phyloP scores from a whole-genome alignment of 2,797 vertebrate species.

The Nannoperca obscura region DNA sequence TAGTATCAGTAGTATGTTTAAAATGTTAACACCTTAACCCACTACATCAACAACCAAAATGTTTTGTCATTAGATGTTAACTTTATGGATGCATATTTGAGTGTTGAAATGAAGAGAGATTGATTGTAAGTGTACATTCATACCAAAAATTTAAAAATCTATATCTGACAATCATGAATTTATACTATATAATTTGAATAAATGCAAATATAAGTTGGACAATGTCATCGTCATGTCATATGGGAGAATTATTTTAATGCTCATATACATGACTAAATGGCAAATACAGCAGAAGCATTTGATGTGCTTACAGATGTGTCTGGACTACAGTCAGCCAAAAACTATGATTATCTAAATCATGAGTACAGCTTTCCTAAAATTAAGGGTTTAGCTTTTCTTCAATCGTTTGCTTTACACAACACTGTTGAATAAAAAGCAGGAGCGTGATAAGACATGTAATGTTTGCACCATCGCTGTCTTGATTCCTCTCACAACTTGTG shows the following conservation, averaged over 20 bases:
- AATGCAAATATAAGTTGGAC: slow-evolving; percentile 2
- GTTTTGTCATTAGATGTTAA: not conserved
- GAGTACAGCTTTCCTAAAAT: not conserved
- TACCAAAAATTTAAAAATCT: not conserved
- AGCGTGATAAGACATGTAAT: slow-evolving; percentile 12
- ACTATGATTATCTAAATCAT: slow-evolving; percentile 26
- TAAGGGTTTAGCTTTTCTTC: slow-evolving; percentile 7
- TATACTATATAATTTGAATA: slow-evolving; percentile 20
- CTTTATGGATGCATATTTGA: not conserved
- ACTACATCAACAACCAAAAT: not conserved
- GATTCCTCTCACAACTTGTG: slow-evolving; percentile 1
- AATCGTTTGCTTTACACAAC: slow-evolving; percentile 6
- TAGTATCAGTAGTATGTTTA: not conserved
- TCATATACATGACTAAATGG: not conserved
- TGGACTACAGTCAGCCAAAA: slow-evolving; percentile 7
- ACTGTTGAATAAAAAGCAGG: slow-evolving; percentile 18
- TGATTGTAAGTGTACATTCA: not conserved
- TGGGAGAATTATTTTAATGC: not conserved
- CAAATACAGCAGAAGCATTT: not conserved
- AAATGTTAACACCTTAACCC: not conserved
- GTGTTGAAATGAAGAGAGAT: not conserved
- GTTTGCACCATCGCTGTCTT: not conserved
- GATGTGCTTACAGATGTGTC: not conserved
- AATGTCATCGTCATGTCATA: not conserved
- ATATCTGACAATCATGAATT: not conserved